These are phyloP conservation scores for Phaethornis superciliosus DNA, from an alignment of 2,113 vertebrate genomes.

Conservation along the genomic window DNA sequence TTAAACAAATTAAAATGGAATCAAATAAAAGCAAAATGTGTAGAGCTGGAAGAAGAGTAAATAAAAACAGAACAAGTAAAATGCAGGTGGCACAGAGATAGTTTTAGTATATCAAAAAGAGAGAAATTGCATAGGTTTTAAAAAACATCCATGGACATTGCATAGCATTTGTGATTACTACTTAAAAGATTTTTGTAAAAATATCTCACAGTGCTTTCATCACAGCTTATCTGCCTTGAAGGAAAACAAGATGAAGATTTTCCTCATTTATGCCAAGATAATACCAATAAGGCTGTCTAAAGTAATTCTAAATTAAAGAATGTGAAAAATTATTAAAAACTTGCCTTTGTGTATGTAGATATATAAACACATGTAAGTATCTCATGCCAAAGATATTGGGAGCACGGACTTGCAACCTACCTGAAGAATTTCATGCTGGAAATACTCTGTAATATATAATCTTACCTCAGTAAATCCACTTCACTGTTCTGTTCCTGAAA, in stretches of 20 bases:
- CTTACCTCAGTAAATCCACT: background rate
- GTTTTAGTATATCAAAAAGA: background rate
- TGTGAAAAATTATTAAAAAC: accelerated
- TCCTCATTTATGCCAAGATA: background rate
- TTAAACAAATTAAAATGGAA: background rate
- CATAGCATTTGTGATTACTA: background rate
- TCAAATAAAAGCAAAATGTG: background rate
- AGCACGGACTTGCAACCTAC: accelerated
- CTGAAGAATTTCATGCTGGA: background rate
- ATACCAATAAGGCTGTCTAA: background rate
- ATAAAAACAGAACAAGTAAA: background rate
- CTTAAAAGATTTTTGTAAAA: background rate
- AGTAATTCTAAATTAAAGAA: background rate
- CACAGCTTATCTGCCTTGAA: background rate
- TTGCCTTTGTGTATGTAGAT: accelerated
- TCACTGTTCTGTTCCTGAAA: background rate
- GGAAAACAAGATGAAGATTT: background rate
- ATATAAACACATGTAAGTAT: background rate
- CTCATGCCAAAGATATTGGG: background rate
- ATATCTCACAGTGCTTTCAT: background rate
- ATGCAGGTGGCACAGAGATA: background rate
- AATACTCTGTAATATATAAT: background rate
- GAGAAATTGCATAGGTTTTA: background rate
- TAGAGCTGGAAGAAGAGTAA: background rate
- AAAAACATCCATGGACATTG: accelerated